These are phyloP conservation scores for Cosmia pyralina DNA, from an alignment of 2,888 invertebrate species.

Conservation along the genomic window DNA sequence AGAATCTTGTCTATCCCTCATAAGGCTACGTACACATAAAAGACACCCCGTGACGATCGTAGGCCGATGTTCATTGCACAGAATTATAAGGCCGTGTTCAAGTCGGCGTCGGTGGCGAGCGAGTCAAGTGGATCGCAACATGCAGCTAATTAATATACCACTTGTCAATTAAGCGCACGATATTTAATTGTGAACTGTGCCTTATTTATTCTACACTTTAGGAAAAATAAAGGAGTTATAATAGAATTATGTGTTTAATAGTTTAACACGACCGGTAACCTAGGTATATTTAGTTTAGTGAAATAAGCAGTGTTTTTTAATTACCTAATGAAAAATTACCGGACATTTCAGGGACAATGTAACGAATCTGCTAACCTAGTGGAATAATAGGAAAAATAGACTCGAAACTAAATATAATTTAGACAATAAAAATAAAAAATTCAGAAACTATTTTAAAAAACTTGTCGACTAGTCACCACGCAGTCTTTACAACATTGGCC, in stretches of 20 bases:
- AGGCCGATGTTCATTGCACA: slow-evolving; percentile 67
- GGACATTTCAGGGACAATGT: too few relatives aligned
- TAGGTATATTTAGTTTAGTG: background rate
- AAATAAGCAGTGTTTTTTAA: background rate
- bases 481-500: too few relatives aligned
- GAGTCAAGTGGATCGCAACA: slow-evolving; percentile 67
- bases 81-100: slow-evolving; percentile 68
- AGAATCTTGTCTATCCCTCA: slow-evolving; percentile 35
- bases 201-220: slow-evolving; percentile 47
- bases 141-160: slow-evolving; percentile 66
- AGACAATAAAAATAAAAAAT: too few relatives aligned
- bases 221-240: slow-evolving; percentile 18
- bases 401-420: too few relatives aligned
- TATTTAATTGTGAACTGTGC: slow-evolving; percentile 49
- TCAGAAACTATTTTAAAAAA: too few relatives aligned
- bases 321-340: too few relatives aligned
- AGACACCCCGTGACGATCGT: slow-evolving; percentile 71
- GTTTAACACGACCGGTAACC: background rate
- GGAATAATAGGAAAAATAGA: too few relatives aligned
- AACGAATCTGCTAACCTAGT: too few relatives aligned
- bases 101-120: slow-evolving; percentile 60
- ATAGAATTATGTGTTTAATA: slow-evolving; percentile 4
- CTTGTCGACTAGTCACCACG: too few relatives aligned
- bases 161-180: slow-evolving; percentile 65
- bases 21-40: slow-evolving; percentile 56